Conservation (phyloP, 2,113 vertebrate species). For the Catharus minimus region DNA sequence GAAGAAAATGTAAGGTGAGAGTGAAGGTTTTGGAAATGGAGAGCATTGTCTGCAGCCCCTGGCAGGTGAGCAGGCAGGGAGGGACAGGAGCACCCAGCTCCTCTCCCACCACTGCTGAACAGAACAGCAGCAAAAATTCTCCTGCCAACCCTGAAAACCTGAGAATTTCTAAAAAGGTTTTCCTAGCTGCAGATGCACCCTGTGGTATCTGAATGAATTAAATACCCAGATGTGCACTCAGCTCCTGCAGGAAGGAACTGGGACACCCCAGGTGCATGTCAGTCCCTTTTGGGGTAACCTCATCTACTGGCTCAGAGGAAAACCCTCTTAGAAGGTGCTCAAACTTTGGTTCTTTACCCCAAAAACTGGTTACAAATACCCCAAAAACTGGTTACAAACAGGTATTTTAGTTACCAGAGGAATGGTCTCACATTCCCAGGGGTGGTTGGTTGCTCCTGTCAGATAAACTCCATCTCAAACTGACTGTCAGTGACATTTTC, state of each 20-base stretch:
- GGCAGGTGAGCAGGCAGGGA: background rate
- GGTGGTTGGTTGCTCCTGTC: background rate
- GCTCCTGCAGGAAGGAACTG: background rate
- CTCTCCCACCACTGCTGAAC: background rate
- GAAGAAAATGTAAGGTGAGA: background rate
- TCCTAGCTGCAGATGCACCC: too few species aligned
- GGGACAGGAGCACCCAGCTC: background rate
- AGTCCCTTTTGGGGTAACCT: background rate
- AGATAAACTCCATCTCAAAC: background rate
- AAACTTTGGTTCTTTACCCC: background rate
- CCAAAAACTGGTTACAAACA: background rate
- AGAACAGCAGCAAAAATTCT: background rate
- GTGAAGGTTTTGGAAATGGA: background rate
- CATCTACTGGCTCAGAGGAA: background rate
- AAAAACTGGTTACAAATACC: background rate
- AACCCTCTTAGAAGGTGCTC: background rate
- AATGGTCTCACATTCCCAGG: background rate
- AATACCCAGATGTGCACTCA: background rate
- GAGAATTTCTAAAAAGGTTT: background rate
- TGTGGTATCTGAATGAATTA: fast-evolving
- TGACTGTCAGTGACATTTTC: background rate
- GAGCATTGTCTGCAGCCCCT: background rate
- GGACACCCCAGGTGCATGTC: fast-evolving
- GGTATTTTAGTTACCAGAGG: background rate
- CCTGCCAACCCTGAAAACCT: fast-evolving